Percentiles rank a stretch among this genome's conserved stretches.
Evolutionary conservation across 2,797 vertebrate genomes (phyloP).

Genomic region (Notoglanidium macrostoma): DNA sequence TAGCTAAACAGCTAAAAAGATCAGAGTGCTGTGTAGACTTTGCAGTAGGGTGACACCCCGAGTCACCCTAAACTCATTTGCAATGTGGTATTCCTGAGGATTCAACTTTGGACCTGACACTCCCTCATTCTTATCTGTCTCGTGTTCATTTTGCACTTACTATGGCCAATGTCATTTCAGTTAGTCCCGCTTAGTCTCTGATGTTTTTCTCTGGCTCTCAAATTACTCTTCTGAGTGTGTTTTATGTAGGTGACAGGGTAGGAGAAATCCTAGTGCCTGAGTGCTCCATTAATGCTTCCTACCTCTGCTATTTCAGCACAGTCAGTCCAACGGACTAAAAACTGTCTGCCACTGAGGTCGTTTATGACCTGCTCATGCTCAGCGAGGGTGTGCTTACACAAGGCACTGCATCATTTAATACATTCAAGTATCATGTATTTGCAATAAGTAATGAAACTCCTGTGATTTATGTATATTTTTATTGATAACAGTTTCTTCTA

Average conservation of each 20-base stretch:
- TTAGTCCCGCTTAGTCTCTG: neutral
- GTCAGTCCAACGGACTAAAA: slow-evolving; percentile 42
- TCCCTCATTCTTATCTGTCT: slow-evolving; percentile 12
- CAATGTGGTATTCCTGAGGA: neutral
- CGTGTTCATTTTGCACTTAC: neutral
- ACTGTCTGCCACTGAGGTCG: slow-evolving; percentile 28
- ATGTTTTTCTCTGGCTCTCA: slow-evolving; percentile 24
- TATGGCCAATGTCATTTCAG: neutral
- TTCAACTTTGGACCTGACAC: slow-evolving; percentile 19
- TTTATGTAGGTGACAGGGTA: slow-evolving; percentile 35
- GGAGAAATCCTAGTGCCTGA: slow-evolving; percentile 7
- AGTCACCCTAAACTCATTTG: neutral
- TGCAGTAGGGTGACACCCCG: neutral
- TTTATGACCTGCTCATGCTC: neutral
- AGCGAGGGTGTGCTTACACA: neutral
- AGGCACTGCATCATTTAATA: slow-evolving; percentile 1
- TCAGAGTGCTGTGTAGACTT: neutral
- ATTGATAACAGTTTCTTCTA: neutral
- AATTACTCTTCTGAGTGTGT: slow-evolving; percentile 32
- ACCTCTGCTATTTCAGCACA: slow-evolving; percentile 61
- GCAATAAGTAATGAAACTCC: neutral
- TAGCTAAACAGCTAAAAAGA: neutral
- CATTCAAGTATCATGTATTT: neutral
- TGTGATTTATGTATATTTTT: neutral
- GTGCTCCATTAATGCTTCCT: slow-evolving; percentile 10